These are phyloP conservation scores for Myathropa florea DNA, from an alignment of 2,888 invertebrate genomes.

Conservation along the genomic window DNA sequence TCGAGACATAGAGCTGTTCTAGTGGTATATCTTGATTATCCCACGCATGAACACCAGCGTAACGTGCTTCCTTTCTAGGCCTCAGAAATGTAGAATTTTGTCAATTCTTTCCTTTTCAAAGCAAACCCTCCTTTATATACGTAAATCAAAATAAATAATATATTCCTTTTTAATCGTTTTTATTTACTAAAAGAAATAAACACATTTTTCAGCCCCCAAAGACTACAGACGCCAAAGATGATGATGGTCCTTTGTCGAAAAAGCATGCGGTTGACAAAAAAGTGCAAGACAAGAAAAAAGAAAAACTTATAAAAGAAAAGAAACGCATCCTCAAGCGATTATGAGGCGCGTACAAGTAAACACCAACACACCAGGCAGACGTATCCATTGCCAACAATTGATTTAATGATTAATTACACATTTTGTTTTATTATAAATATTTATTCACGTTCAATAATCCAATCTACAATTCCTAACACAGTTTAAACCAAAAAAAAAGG, in stretches of 20 bases:
- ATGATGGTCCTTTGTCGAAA: conserved; percentile 89
- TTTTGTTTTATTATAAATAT: conserved; percentile 68
- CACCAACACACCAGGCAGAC: conserved; percentile 31
- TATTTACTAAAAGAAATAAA: no score
- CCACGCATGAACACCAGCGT: no score
- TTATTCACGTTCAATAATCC: conserved; percentile 66
- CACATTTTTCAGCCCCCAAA: conserved; percentile 80
- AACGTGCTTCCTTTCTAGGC: no score
- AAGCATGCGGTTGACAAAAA: conserved; percentile 92
- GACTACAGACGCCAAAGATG: conserved; percentile 79
- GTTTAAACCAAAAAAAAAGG: conserved; percentile 52
- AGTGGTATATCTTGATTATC: no score
- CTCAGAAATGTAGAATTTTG: no score
- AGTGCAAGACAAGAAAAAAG: conserved; percentile 86
- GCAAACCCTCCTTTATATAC: no score
- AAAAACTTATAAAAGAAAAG: conserved; percentile 88
- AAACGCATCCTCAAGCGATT: conserved; percentile 92
- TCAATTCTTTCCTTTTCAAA: no score
- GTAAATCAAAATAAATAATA: no score
- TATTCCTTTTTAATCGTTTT: no score
- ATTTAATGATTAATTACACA: conserved; percentile 63
- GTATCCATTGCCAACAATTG: conserved; percentile 59
- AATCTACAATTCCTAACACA: conserved; percentile 63
- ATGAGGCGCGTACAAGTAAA: conserved; percentile 82
- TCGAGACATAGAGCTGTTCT: no score